A percentile compares a stretch with the other conserved stretches of the same genome.
Conservation (phyloP, 1,140 invertebrate genomes). For the Drosophila biarmipes region DNA sequence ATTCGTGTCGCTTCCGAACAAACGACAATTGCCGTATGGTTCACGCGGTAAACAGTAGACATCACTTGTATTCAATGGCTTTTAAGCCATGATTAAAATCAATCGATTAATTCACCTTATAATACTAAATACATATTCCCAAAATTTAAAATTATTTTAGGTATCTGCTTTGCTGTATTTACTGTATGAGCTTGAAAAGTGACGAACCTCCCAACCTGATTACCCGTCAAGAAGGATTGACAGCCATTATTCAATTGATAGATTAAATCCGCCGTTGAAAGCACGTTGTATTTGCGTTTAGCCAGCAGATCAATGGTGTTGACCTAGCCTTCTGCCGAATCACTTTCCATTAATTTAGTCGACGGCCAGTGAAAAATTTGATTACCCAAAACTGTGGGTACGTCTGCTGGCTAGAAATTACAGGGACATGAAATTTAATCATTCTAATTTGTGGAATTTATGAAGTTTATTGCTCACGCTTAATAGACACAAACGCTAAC, state of each 20-base stretch:
- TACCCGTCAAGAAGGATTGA: slow-evolving; percentile 19
- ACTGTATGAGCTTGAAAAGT: neutral
- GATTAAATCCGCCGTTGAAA: slow-evolving; percentile 24
- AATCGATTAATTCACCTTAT: too few species aligned
- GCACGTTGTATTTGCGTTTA: slow-evolving; percentile 14
- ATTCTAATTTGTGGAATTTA: slow-evolving; percentile 75
- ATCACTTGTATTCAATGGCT: slow-evolving; percentile 1
- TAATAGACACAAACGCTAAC: slow-evolving; percentile 65
- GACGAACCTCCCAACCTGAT: neutral
- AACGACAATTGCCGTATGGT: slow-evolving; percentile 8
- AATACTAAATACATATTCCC: neutral
- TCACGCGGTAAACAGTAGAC: slow-evolving; percentile 8
- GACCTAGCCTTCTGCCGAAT: slow-evolving; percentile 34
- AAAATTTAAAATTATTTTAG: neutral
- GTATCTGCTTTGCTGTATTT: neutral
- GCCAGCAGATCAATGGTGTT: slow-evolving; percentile 31
- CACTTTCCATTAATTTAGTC: slow-evolving; percentile 40
- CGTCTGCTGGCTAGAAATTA: slow-evolving; percentile 43
- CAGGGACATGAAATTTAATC: slow-evolving; percentile 73
- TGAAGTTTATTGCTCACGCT: slow-evolving; percentile 71
- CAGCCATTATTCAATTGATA: slow-evolving; percentile 20
- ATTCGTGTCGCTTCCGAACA: slow-evolving; percentile 35
- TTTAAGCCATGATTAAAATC: neutral
- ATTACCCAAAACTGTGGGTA: slow-evolving; percentile 38
- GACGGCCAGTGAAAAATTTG: slow-evolving; percentile 41